phyloP scores from a whole-genome alignment of 2,797 vertebrate genomes.

The Huso huso region DNA sequence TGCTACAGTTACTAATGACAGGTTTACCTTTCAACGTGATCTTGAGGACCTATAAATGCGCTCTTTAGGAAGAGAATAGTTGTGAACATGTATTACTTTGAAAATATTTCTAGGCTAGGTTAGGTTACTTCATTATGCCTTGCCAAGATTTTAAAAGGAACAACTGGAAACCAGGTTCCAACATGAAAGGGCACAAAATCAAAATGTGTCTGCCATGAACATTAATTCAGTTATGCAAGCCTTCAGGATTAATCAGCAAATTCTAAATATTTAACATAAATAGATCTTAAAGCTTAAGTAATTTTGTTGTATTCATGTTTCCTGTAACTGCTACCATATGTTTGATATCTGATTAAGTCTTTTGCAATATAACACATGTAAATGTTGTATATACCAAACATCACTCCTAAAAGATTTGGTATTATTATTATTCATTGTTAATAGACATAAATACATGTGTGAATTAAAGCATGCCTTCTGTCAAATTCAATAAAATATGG shows the following conservation, averaged over 20 bases:
- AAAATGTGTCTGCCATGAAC: neutral
- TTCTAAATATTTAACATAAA: neutral
- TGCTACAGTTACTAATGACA: slow-evolving; percentile 3
- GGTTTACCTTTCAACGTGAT: neutral
- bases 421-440: too few relatives aligned
- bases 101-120: neutral
- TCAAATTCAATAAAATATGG: too few relatives aligned
- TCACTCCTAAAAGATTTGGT: too few relatives aligned
- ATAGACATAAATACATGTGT: too few relatives aligned
- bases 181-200: neutral
- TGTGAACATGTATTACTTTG: slow-evolving; percentile 1
- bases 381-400: too few relatives aligned
- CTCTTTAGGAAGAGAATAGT: slow-evolving; percentile 4
- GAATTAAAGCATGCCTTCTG: too few relatives aligned
- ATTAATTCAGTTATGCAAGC: slow-evolving; percentile 1
- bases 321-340: too few relatives aligned
- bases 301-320: too few relatives aligned
- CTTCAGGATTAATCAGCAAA: slow-evolving; percentile 1
- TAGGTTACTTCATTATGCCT: neutral
- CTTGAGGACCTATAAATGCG: neutral
- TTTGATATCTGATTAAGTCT: too few relatives aligned
- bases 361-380: too few relatives aligned
- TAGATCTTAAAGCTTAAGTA: slow-evolving; percentile 11
- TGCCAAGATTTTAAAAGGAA: neutral
- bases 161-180: neutral